Evolutionary conservation across 2,797 vertebrate species (phyloP), one percentile per base, ranked within the genome.

Genomic region (Phalanger gymnotis): DNA sequence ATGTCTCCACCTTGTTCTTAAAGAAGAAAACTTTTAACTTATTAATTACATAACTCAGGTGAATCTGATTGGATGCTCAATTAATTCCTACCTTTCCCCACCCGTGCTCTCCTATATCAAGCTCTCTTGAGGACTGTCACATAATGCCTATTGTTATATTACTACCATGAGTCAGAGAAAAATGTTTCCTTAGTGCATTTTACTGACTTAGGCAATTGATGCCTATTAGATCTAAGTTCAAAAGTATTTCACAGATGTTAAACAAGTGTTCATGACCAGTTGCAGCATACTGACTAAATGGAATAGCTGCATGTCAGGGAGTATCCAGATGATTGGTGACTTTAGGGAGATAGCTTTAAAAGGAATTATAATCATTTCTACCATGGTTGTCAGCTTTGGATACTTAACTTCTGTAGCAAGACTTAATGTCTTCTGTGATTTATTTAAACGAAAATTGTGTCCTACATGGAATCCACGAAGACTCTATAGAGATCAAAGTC

Each of bases 191-290:
- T 93, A 40, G 89, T 93, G 92, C 90, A 31, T 93, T 94, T 95
- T 95, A 97, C 92, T 97, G 95, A 95, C 95, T 73, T 95, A 97
- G 92, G 93, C 96, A 96, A 96, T 95, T 96, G 93, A 95, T 96
- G 91, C 96, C 96, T 96, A 47, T 95, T 97, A 90, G 55, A 92
- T 91, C 94, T 28, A 92, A 96, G 95, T 97, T 98, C 57, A 98
- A 94, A 96, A 93, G 93, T 98, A 95, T 95, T 96, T 93, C 96
- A 95, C 94, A 97, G 96, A 97, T 98, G 95, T 95, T 94, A 90
- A 96, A 91, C 96, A 97, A 98, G 97, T 93, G 56, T 97, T 91
- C 55, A 96, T 97, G 96, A 97, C 96, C 96, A 47, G 1, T 93
- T 93, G 92, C 97, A 98, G 95, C 95, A 97, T 97, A 53, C 97